phyloP scores from a whole-genome alignment of 2,113 vertebrate species.

The Ophthalmolycus amberensis region DNA sequence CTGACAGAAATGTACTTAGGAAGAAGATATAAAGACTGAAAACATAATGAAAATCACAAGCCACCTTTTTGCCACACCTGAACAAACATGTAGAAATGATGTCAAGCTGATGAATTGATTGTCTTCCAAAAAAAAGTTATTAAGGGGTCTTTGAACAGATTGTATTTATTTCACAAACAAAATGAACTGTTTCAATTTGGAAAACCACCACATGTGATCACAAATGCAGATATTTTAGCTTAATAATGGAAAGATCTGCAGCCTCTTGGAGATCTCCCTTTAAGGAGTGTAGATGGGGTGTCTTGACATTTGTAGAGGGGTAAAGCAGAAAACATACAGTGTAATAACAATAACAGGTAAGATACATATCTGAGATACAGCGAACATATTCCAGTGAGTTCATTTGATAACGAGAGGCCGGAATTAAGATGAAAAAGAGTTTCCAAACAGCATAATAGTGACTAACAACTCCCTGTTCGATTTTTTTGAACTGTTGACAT shows the following conservation, averaged over 20 bases:
- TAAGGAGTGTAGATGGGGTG: background rate
- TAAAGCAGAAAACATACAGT: background rate
- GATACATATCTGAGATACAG: background rate
- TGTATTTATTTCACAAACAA: conserved; percentile 28
- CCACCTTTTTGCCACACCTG: conserved; percentile 19
- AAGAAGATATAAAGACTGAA: background rate
- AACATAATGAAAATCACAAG: background rate
- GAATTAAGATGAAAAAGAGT: background rate
- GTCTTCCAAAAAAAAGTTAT: background rate
- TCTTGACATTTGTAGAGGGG: background rate
- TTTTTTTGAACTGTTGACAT: background rate
- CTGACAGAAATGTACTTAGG: conserved; percentile 28
- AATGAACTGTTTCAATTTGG: conserved; percentile 1
- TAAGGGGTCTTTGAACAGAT: conserved; percentile 7
- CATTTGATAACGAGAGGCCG: background rate
- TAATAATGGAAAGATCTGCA: background rate
- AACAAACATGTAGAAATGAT: background rate
- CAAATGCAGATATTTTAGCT: background rate
- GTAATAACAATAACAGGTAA: too few relatives aligned
- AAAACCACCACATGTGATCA: background rate
- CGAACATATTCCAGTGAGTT: background rate
- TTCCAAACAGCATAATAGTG: background rate
- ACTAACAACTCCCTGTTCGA: background rate
- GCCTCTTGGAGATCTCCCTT: background rate
- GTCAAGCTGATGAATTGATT: background rate